Evolutionary conservation across 2,797 vertebrate genomes (phyloP).

Genomic region (Lithobates sylvaticus): DNA sequence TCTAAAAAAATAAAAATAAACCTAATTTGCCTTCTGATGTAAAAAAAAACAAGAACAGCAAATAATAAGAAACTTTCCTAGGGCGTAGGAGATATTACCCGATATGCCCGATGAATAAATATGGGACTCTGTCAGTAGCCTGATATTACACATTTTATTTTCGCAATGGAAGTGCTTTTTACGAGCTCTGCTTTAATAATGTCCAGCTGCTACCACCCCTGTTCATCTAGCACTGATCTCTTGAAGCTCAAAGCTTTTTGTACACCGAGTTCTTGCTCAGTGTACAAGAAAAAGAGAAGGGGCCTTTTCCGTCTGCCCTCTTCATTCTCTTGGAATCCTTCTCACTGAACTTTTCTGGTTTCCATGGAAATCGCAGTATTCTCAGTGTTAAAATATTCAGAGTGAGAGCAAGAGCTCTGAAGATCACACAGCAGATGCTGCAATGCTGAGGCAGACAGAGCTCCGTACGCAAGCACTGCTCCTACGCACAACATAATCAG

Average conservation of each 20-base stretch:
- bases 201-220: slow-evolving; percentile 53
- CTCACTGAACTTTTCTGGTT: slow-evolving; percentile 67
- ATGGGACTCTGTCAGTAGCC: neutral
- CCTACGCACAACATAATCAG: slow-evolving; percentile 62
- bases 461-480: slow-evolving; percentile 59
- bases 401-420: slow-evolving; percentile 64
- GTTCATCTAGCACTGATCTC: slow-evolving; percentile 42
- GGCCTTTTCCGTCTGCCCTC: slow-evolving; percentile 62
- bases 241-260: slow-evolving; percentile 49
- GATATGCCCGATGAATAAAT: slow-evolving; percentile 8
- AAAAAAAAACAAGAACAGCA: neutral
- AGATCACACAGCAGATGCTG: slow-evolving; percentile 67
- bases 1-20: neutral
- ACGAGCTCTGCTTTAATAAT: slow-evolving; percentile 35
- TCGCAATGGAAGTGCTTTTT: neutral
- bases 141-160: slow-evolving; percentile 13
- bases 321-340: slow-evolving; percentile 64
- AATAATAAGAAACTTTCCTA: neutral
- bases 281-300: slow-evolving; percentile 51
- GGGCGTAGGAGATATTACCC: neutral
- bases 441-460: slow-evolving; percentile 64
- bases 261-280: neutral
- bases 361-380: slow-evolving; percentile 74
- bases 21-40: neutral
- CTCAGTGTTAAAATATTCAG: slow-evolving; percentile 72